Percentiles rank a stretch among this genome's conserved stretches.
These are phyloP conservation scores for Drosophila atripex DNA, from an alignment of 2,888 invertebrate species.

Conservation along the genomic window DNA sequence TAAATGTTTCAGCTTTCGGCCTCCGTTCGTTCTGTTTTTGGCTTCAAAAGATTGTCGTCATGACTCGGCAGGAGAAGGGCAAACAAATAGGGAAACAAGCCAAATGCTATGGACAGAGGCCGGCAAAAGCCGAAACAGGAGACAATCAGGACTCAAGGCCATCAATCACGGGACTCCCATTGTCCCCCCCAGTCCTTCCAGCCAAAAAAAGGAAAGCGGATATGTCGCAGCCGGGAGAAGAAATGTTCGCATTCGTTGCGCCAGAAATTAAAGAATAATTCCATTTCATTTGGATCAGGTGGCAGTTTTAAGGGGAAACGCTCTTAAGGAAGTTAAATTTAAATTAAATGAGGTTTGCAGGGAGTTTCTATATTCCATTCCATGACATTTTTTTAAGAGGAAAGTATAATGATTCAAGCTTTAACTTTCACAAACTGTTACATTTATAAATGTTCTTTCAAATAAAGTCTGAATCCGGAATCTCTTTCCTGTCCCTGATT, in stretches of 20 bases:
- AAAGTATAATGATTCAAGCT: too few relatives aligned
- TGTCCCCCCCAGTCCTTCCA: neutral
- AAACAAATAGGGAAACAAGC: constrained; percentile 25
- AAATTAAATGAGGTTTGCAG: too few relatives aligned
- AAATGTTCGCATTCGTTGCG: neutral
- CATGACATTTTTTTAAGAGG: too few relatives aligned
- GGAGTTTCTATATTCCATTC: too few relatives aligned
- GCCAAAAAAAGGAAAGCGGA: neutral
- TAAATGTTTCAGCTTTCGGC: constrained; percentile 17
- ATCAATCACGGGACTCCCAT: constrained; percentile 21
- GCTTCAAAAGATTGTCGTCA: constrained; percentile 58
- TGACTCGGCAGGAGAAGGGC: constrained; percentile 14
- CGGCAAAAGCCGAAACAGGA: neutral
- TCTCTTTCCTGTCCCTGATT: constrained; percentile 22
- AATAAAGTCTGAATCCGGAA: neutral
- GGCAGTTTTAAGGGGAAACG: neutral
- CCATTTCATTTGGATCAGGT: neutral
- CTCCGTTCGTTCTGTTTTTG: constrained; percentile 2
- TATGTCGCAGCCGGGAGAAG: neutral
- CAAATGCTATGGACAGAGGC: constrained; percentile 16
- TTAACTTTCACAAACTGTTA: too few relatives aligned
- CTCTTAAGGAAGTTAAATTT: neutral
- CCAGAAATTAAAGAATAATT: neutral
- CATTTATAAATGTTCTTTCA: neutral
- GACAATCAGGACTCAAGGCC: constrained; percentile 22